phyloP scores from a whole-genome alignment of 2,888 invertebrate genomes.

The Tiliacea citrago region DNA sequence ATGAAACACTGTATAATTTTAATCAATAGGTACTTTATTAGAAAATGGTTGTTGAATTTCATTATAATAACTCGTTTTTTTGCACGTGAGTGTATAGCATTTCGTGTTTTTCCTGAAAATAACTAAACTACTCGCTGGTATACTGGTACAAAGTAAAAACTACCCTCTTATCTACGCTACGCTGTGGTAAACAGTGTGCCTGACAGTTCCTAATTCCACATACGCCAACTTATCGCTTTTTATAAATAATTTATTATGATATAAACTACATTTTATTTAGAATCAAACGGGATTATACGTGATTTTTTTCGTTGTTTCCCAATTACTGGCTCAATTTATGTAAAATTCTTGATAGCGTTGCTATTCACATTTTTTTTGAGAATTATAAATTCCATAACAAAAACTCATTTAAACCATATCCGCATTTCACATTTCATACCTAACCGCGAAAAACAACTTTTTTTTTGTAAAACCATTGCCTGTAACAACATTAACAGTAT shows the following conservation, averaged over 20 bases:
- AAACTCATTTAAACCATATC: slow-evolving; percentile 28
- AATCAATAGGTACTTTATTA: neutral
- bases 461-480: slow-evolving; percentile 56
- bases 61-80: slow-evolving; percentile 2
- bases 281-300: neutral
- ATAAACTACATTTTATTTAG: slow-evolving; percentile 15
- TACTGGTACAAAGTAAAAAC: slow-evolving; percentile 49
- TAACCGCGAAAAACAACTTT: slow-evolving; percentile 61
- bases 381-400: slow-evolving; percentile 17
- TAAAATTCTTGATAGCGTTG: slow-evolving; percentile 20
- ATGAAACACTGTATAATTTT: neutral
- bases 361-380: slow-evolving; percentile 4
- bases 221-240: slow-evolving; percentile 33
- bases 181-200: slow-evolving; percentile 32
- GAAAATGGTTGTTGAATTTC: neutral
- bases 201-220: slow-evolving; percentile 54
- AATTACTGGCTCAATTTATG: slow-evolving; percentile 29
- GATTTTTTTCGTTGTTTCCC: slow-evolving; percentile 1
- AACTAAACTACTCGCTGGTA: slow-evolving; percentile 31
- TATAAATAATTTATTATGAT: slow-evolving; percentile 31
- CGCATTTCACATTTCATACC: slow-evolving; percentile 42
- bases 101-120: slow-evolving; percentile 20
- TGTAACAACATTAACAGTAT: slow-evolving; percentile 59
- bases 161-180: slow-evolving; percentile 43
- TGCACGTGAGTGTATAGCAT: slow-evolving; percentile 11